Evolutionary conservation across 2,888 invertebrate species (phyloP).

Genomic region (Phasia obesa): DNA sequence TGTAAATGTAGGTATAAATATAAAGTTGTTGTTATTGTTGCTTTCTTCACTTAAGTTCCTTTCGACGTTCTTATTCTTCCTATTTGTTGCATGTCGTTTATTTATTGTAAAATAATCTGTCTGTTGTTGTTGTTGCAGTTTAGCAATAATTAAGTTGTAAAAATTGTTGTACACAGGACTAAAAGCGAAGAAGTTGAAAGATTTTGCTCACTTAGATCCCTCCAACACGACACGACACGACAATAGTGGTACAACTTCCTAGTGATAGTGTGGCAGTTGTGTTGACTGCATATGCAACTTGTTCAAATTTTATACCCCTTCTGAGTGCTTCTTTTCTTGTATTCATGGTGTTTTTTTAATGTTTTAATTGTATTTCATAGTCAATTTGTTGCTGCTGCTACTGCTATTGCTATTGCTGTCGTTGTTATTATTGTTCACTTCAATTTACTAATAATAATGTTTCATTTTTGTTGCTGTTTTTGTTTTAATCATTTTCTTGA

Average conservation of each 20-base stretch:
- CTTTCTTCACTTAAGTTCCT: constrained; percentile 12
- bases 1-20: constrained; percentile 14
- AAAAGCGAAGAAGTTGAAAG: constrained; percentile 44
- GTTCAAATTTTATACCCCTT: constrained; percentile 35
- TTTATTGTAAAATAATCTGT: constrained; percentile 68
- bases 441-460: constrained; percentile 62
- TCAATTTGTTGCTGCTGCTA: constrained; percentile 40
- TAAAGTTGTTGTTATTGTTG: constrained; percentile 4
- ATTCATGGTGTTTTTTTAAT: constrained; percentile 48
- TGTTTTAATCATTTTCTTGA: constrained; percentile 8
- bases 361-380: constrained; percentile 63
- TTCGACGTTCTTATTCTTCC: constrained; percentile 56
- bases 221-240: constrained; percentile 26
- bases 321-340: constrained; percentile 21
- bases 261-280: neutral
- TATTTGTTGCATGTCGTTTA: constrained; percentile 70
- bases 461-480: constrained; percentile 18
- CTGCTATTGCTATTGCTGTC: neutral
- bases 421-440: constrained; percentile 16
- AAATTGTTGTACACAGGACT: constrained; percentile 75
- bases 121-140: constrained; percentile 73
- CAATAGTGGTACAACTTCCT: neutral
- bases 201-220: constrained; percentile 46
- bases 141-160: constrained; percentile 81
- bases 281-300: neutral